Percentiles rank a stretch among this genome's conserved stretches.
These are phyloP conservation scores for Porites australiensis DNA, from an alignment of 64 coral and sea anemone species.

Conservation along the genomic window DNA sequence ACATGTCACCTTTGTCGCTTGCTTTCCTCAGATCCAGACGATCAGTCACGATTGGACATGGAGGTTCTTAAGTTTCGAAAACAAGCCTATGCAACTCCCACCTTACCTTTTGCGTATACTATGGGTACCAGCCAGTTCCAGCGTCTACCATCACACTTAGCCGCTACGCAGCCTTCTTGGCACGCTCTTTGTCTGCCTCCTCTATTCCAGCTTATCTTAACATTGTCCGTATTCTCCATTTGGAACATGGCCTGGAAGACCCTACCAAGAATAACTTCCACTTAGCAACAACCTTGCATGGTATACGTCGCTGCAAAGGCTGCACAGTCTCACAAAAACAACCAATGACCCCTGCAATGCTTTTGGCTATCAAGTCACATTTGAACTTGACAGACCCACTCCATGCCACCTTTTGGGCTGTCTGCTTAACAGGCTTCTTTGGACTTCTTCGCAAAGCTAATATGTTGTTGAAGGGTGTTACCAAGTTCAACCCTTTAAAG, in stretches of 20 bases:
- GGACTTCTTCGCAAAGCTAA: too few relatives aligned
- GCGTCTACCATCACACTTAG: not conserved
- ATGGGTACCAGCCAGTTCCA: conserved; percentile 32
- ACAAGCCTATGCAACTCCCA: conserved; percentile 27
- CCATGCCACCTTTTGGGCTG: too few relatives aligned
- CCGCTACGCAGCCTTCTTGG: conserved; percentile 40
- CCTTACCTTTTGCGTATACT: conserved; percentile 35
- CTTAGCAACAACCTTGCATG: conserved; percentile 41
- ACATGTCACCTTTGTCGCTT: conserved; percentile 53
- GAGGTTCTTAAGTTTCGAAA: conserved; percentile 33
- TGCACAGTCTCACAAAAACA: conserved; percentile 32
- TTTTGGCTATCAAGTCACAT: too few relatives aligned
- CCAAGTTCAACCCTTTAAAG: too few relatives aligned
- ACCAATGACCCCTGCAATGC: too few relatives aligned
- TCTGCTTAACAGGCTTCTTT: too few relatives aligned
- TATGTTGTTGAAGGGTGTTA: too few relatives aligned
- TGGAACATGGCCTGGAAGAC: conserved; percentile 30
- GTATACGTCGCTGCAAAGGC: not conserved
- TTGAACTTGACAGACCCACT: too few relatives aligned
- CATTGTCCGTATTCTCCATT: conserved; percentile 28
- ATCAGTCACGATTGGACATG: conserved; percentile 39
- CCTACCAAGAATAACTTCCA: conserved; percentile 62
- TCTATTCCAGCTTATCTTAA: conserved; percentile 43
- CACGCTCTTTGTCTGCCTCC: conserved; percentile 21
- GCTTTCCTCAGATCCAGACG: conserved; percentile 16